These are phyloP conservation scores for Branchinecta lynchi DNA, from an alignment of 1,140 invertebrate genomes.

Conservation along the genomic window DNA sequence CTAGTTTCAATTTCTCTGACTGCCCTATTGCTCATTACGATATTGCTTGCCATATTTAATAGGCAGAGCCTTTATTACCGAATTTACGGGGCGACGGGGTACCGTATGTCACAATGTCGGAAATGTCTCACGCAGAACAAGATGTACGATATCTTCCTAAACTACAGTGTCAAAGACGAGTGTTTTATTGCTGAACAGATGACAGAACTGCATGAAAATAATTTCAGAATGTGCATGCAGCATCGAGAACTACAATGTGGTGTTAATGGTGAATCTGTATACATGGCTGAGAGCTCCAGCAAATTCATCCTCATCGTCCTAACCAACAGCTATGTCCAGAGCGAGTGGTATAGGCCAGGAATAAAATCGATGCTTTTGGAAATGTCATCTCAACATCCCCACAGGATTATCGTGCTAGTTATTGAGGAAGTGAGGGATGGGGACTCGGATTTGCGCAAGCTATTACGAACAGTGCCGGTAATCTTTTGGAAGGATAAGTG, in stretches of 20 bases:
- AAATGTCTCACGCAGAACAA: slow-evolving; percentile 43
- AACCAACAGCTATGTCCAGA: slow-evolving; percentile 82
- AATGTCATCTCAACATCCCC: neutral
- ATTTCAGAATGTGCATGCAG: slow-evolving; percentile 75
- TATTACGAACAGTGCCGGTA: slow-evolving; percentile 7
- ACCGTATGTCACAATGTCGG: slow-evolving; percentile 42
- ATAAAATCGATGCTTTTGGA: neutral
- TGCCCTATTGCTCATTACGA: slow-evolving; percentile 47
- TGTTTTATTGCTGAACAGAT: slow-evolving; percentile 73
- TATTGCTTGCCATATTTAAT: slow-evolving; percentile 67
- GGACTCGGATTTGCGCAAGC: neutral
- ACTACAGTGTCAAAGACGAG: slow-evolving; percentile 83
- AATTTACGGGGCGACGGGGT: slow-evolving; percentile 41
- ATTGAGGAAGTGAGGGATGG: neutral
- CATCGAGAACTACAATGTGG: slow-evolving; percentile 56
- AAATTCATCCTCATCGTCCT: slow-evolving; percentile 75
- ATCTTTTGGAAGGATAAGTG: slow-evolving; percentile 3
- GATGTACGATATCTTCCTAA: slow-evolving; percentile 80
- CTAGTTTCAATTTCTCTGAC: slow-evolving; percentile 52
- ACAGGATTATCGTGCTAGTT: slow-evolving; percentile 6
- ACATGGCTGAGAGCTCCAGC: slow-evolving; percentile 74
- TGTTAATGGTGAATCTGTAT: slow-evolving; percentile 70
- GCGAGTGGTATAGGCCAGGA: slow-evolving; percentile 61
- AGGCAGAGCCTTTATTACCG: slow-evolving; percentile 80
- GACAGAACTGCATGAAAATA: slow-evolving; percentile 60